A percentile compares a stretch with the other conserved stretches of the same genome.
Conservation (phyloP, 2,113 vertebrate species). For the Burhinus oedicnemus region DNA sequence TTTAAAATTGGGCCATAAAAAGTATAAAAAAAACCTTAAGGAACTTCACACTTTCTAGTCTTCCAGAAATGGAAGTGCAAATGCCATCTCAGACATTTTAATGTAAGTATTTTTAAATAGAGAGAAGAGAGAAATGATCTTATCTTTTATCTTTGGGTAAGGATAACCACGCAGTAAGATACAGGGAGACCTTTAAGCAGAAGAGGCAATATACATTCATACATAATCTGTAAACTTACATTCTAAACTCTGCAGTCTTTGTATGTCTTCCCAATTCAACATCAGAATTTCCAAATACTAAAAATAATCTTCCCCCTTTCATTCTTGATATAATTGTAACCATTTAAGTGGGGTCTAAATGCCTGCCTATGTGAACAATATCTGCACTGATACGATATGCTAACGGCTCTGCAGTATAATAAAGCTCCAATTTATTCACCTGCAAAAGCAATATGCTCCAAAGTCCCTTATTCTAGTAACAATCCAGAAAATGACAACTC, state of each 20-base stretch:
- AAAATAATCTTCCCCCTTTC: not conserved
- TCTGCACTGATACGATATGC: not conserved
- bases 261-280: not conserved
- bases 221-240: not conserved
- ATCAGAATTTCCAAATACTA: not conserved
- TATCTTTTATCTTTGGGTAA: not conserved
- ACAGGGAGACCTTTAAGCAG: not conserved
- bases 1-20: not conserved
- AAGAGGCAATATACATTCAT: not conserved
- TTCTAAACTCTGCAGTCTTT: not conserved
- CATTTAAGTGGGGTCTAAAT: not conserved
- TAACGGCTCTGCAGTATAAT: not conserved
- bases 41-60: not conserved
- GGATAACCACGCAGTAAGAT: not conserved
- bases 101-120: not conserved
- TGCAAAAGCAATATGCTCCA: not conserved
- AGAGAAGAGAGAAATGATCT: not conserved
- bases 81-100: not conserved
- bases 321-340: not conserved
- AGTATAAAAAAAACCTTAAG: not conserved
- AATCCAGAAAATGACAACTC: not conserved
- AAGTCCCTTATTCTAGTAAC: not conserved
- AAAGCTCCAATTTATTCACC: slow-evolving; percentile 18
- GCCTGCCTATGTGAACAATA: not conserved
- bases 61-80: not conserved